Evolutionary conservation across 2,888 invertebrate species (phyloP).

Genomic region (Anarsia innoxiella): DNA sequence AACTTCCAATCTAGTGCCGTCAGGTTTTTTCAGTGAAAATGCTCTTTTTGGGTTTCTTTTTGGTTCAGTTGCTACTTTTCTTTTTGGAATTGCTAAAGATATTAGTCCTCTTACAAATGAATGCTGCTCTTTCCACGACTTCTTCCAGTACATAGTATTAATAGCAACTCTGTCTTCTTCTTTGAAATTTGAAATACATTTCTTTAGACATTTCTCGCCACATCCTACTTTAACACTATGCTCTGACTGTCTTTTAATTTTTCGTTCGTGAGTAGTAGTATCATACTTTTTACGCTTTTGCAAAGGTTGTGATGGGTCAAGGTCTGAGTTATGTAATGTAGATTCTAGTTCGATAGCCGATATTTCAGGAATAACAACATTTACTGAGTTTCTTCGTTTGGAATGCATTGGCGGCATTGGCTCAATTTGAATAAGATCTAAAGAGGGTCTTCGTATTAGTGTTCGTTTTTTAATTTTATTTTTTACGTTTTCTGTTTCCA

Average conservation of each 20-base stretch:
- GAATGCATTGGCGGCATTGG: too few relatives aligned
- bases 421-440: too few relatives aligned
- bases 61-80: neutral
- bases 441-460: neutral
- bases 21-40: neutral
- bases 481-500: neutral
- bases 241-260: neutral
- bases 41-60: neutral
- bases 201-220: neutral
- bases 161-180: neutral
- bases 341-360: too few relatives aligned
- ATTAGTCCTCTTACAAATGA: neutral
- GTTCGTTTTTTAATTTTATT: neutral
- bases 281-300: neutral
- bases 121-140: neutral
- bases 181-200: neutral
- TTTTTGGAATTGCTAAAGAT: neutral
- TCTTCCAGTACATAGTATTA: neutral
- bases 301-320: too few relatives aligned
- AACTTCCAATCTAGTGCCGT: slow-evolving; percentile 4
- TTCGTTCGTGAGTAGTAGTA: neutral
- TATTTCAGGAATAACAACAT: too few relatives aligned
- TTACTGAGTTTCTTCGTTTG: too few relatives aligned
- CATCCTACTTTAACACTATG: neutral
- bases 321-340: too few relatives aligned